Evolutionary conservation across 2,888 invertebrate species (phyloP).

Genomic region (Drosophila mettleri): DNA sequence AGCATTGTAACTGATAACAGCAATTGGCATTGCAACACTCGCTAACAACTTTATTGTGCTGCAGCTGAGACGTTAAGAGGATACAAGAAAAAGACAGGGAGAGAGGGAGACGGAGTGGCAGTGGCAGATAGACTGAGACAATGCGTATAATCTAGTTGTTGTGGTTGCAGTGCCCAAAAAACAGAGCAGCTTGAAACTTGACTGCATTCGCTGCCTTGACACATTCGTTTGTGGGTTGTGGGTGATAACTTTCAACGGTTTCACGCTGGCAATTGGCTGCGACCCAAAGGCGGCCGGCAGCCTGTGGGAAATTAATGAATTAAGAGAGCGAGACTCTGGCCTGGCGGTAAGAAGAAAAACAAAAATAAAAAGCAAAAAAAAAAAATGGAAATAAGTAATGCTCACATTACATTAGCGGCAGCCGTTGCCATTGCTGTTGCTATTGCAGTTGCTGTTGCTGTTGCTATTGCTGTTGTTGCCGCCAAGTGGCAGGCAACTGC

Average conservation of each 20-base stretch:
- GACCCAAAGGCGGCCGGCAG: slow-evolving; percentile 38
- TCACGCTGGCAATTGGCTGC: slow-evolving; percentile 75
- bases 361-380: slow-evolving; percentile 19
- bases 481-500: slow-evolving; percentile 63
- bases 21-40: slow-evolving; percentile 47
- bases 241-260: slow-evolving; percentile 82
- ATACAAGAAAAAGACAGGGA: neutral
- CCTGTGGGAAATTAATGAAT: slow-evolving; percentile 80
- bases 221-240: slow-evolving; percentile 40
- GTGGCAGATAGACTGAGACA: slow-evolving; percentile 1
- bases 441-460: slow-evolving; percentile 19
- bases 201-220: slow-evolving; percentile 47
- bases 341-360: slow-evolving; percentile 48
- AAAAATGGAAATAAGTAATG: slow-evolving; percentile 80
- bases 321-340: slow-evolving; percentile 51
- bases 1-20: slow-evolving; percentile 46
- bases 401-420: slow-evolving; percentile 76
- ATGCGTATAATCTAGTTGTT: slow-evolving; percentile 50
- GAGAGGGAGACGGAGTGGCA: neutral
- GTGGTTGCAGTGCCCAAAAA: slow-evolving; percentile 49
- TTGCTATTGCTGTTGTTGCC: slow-evolving; percentile 45
- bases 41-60: slow-evolving; percentile 52
- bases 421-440: slow-evolving; percentile 41
- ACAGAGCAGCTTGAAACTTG: slow-evolving; percentile 7
- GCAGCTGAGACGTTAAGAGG: slow-evolving; percentile 2